Conservation (phyloP, 2,113 vertebrate genomes). For the Podilymbus podiceps region DNA sequence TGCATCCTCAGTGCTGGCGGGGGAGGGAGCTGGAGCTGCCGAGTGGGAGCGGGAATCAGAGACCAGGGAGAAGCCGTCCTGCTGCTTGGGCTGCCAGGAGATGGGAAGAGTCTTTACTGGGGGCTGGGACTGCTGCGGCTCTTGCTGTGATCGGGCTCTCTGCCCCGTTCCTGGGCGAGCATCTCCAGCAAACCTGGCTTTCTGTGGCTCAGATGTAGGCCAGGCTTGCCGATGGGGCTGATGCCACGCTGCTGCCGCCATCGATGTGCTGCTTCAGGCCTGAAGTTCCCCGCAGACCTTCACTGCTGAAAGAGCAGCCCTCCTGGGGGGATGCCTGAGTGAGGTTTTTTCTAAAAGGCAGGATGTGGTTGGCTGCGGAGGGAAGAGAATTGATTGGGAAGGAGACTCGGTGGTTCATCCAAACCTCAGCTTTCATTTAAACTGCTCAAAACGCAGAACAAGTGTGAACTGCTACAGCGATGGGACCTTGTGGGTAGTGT, state of each 20-base stretch:
- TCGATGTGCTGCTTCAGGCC: neutral
- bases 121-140: neutral
- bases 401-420: neutral
- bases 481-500: no score
- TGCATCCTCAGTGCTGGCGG: neutral
- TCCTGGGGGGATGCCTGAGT: accelerated
- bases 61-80: accelerated
- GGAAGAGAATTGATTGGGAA: neutral
- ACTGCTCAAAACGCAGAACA: neutral
- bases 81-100: neutral
- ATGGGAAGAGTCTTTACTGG: neutral
- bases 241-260: neutral
- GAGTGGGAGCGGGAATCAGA: neutral
- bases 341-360: neutral
- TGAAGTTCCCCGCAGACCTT: neutral
- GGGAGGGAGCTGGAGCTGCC: neutral
- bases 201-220: neutral
- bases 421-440: neutral
- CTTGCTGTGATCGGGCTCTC: accelerated
- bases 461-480: neutral
- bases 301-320: neutral
- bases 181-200: neutral
- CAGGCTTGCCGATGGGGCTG: neutral
- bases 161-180: neutral
- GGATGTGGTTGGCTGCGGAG: neutral